Percentiles rank a stretch among this genome's conserved stretches.
phyloP scores from a whole-genome alignment of 2,888 invertebrate genomes.

The Pseudanteris insignis region DNA sequence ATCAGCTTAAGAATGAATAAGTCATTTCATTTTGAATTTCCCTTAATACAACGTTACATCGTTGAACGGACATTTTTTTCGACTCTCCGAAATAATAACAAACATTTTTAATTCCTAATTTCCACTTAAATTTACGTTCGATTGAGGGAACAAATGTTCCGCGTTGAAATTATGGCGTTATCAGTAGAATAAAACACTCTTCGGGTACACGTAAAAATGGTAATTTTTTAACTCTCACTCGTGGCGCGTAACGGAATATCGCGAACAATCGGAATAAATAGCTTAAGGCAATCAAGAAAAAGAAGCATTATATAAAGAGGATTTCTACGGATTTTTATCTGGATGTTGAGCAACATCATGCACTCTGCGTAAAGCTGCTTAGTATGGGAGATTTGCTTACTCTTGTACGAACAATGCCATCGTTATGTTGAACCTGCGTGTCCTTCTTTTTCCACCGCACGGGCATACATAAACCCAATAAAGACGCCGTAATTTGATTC shows the following conservation, averaged over 20 bases:
- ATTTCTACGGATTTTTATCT: conserved; percentile 30
- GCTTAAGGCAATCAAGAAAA: conserved; percentile 33
- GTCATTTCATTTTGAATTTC: no score
- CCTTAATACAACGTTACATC: no score
- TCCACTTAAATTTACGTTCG: no score
- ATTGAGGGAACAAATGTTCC: no score
- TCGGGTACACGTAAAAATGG: neutral
- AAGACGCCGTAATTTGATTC: no score
- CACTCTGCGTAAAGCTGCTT: conserved; percentile 42
- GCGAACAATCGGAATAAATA: conserved; percentile 32
- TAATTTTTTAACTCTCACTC: conserved; percentile 3
- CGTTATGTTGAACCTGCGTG: conserved; percentile 25
- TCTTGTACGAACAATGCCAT: conserved; percentile 29
- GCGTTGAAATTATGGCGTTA: no score
- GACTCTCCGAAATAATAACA: no score
- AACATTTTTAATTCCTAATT: no score
- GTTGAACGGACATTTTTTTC: no score
- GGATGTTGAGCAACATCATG: conserved; percentile 40
- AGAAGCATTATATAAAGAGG: conserved; percentile 42
- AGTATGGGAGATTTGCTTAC: conserved; percentile 32
- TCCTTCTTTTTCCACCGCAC: conserved; percentile 16
- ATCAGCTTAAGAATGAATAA: no score
- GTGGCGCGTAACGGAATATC: conserved; percentile 12
- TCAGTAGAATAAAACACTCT: no score
- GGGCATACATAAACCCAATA: no score